Conservation (phyloP, 2,888 invertebrate species). For the Chaitophorus viminalis region DNA sequence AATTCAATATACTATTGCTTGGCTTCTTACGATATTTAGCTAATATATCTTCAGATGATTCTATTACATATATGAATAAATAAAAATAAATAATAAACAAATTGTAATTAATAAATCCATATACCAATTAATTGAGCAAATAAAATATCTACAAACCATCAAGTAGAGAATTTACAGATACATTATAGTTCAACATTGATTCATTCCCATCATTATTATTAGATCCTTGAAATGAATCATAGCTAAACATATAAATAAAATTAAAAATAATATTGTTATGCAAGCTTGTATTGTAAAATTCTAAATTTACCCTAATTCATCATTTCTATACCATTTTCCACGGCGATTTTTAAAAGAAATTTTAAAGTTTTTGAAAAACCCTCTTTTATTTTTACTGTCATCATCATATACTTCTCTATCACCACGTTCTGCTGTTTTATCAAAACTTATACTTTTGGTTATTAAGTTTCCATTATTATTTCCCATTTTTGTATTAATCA, state of each 20-base stretch:
- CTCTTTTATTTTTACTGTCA: conserved; percentile 71
- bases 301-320: conserved; percentile 55
- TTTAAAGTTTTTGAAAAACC: conserved; percentile 80
- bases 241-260: conserved; percentile 9
- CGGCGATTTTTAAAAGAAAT: conserved; percentile 75
- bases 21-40: conserved; percentile 88
- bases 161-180: conserved; percentile 31
- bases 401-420: conserved; percentile 66
- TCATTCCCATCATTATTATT: conserved; percentile 29
- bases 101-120: conserved; percentile 64
- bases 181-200: conserved; percentile 33
- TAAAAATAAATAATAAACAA: conserved; percentile 64
- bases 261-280: neutral
- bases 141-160: conserved; percentile 31
- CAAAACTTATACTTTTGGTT: conserved; percentile 91
- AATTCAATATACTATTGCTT: conserved; percentile 70
- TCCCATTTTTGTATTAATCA: conserved; percentile 54
- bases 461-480: conserved; percentile 80
- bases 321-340: conserved; percentile 69
- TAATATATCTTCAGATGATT: conserved; percentile 90
- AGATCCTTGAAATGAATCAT: conserved; percentile 41
- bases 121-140: neutral
- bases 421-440: conserved; percentile 81
- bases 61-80: conserved; percentile 67
- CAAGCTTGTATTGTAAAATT: neutral